Evolutionary conservation across 2,113 vertebrate species (phyloP).

Genomic region (Bubo scandiacus): DNA sequence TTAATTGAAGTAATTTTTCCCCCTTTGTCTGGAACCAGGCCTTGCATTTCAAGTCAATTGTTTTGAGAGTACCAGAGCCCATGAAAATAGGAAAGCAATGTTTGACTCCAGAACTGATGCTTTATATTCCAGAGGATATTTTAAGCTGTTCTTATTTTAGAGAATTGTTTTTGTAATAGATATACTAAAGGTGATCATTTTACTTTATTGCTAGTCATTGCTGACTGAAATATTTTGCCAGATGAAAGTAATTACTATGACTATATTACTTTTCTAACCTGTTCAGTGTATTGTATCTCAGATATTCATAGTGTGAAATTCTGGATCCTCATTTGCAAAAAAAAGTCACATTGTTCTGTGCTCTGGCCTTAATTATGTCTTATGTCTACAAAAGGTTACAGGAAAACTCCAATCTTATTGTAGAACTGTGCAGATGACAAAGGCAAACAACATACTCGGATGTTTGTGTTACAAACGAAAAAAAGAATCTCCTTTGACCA

Average conservation of each 20-base stretch:
- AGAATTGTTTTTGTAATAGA: conserved; percentile 72
- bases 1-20: conserved; percentile 38
- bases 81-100: background rate
- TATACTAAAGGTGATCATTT: conserved; percentile 72
- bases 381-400: background rate
- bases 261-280: conserved; percentile 65
- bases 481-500: background rate
- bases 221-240: conserved; percentile 73
- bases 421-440: background rate
- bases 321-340: background rate
- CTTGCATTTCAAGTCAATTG: conserved; percentile 12
- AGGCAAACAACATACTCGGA: background rate
- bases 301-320: conserved; percentile 23
- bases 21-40: background rate
- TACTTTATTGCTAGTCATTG: conserved; percentile 63
- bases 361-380: conserved; percentile 34
- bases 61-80: background rate
- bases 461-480: background rate
- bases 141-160: conserved; percentile 65
- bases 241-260: conserved; percentile 73
- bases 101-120: background rate
- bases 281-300: conserved; percentile 21
- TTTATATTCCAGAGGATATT: conserved; percentile 50
- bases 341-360: background rate
- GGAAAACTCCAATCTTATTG: background rate